Evolutionary conservation across 2,797 vertebrate genomes (phyloP).

Genomic region (Manis javanica): DNA sequence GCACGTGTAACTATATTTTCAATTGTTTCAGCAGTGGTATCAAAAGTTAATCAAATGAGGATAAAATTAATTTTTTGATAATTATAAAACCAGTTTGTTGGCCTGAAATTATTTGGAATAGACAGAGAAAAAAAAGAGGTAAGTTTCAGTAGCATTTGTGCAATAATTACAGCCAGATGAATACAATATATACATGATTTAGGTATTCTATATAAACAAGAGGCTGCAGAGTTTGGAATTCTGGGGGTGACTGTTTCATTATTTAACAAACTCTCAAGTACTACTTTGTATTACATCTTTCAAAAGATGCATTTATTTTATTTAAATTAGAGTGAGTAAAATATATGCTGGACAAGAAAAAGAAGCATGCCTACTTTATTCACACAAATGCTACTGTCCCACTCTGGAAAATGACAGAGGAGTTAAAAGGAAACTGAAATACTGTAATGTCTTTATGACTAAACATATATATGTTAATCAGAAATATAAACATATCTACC

Average conservation of each 20-base stretch:
- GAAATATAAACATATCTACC: neutral
- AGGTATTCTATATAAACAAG: neutral
- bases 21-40: neutral
- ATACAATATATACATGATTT: neutral
- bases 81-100: neutral
- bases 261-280: neutral
- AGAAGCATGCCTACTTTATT: neutral
- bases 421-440: too few relatives aligned
- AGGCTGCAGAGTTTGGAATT: neutral
- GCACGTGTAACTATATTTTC: neutral
- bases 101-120: neutral
- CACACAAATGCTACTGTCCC: too few relatives aligned
- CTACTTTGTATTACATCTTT: neutral
- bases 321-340: neutral
- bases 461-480: neutral
- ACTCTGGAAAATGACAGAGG: too few relatives aligned
- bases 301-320: constrained; percentile 16
- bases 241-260: neutral
- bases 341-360: neutral
- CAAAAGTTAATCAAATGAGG: neutral
- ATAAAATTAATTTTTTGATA: neutral
- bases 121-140: neutral
- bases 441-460: too few relatives aligned
- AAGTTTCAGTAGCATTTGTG: neutral
- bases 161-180: neutral